Evolutionary conservation across 2,888 invertebrate species (phyloP).

Genomic region (Harpalus rubripes): DNA sequence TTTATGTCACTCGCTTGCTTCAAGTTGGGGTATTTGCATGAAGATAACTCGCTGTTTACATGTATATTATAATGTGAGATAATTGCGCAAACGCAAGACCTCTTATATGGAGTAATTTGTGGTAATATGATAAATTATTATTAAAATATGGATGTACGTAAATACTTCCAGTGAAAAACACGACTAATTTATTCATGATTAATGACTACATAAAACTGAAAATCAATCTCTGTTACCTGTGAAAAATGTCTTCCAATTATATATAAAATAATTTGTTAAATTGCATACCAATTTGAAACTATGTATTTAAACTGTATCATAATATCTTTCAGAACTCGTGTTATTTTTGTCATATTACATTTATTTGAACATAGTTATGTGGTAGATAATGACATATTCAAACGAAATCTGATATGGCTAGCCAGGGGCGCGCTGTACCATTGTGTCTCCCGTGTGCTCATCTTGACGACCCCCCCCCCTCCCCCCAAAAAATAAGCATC

Average conservation of each 20-base stretch:
- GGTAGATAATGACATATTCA: too few relatives aligned
- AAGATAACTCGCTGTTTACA: constrained; percentile 32
- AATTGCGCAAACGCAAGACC: constrained; percentile 1
- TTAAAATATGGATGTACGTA: constrained; percentile 46
- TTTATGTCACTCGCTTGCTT: constrained; percentile 41
- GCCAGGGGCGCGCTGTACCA: too few relatives aligned
- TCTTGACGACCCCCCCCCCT: too few relatives aligned
- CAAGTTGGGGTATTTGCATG: constrained; percentile 37
- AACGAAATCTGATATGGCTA: too few relatives aligned
- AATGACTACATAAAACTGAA: constrained; percentile 39
- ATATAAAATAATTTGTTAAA: constrained; percentile 1
- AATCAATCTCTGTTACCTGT: constrained; percentile 33
- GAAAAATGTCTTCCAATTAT: constrained; percentile 2
- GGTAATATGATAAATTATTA: constrained; percentile 55
- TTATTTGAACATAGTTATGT: too few relatives aligned
- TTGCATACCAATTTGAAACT: not conserved
- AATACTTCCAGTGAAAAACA: constrained; percentile 34
- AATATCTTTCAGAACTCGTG: too few relatives aligned
- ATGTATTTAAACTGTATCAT: too few relatives aligned
- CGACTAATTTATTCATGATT: constrained; percentile 38
- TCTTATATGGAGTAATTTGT: constrained; percentile 37
- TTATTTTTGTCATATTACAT: too few relatives aligned
- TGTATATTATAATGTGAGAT: constrained; percentile 47
- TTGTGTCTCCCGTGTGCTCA: too few relatives aligned
- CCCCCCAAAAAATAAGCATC: too few relatives aligned